Conservation (phyloP, 2,113 vertebrate species). For the Phyllopteryx taeniolatus region DNA sequence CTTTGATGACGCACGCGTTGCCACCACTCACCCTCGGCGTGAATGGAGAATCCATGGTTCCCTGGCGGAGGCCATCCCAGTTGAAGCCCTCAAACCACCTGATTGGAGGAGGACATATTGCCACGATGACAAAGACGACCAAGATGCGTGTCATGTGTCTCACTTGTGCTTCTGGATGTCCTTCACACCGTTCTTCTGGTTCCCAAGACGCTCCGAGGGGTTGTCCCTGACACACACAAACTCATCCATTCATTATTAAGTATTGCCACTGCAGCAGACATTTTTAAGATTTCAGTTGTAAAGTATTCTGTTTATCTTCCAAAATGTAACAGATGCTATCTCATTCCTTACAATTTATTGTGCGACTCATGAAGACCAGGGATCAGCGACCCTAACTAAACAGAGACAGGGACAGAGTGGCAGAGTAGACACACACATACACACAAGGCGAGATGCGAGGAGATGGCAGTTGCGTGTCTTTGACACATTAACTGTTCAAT, state of each 20-base stretch:
- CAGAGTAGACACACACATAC: too few relatives aligned
- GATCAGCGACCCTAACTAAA: too few relatives aligned
- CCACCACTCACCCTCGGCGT: constrained; percentile 55
- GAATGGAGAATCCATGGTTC: constrained; percentile 61
- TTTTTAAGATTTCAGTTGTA: not conserved
- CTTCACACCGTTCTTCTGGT: constrained; percentile 71
- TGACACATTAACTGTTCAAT: too few relatives aligned
- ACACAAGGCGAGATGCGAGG: too few relatives aligned
- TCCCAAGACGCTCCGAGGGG: constrained; percentile 69
- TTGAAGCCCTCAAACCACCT: constrained; percentile 81
- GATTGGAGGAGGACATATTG: constrained; percentile 22
- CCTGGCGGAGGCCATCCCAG: constrained; percentile 73
- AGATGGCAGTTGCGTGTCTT: too few relatives aligned
- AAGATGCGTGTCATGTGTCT: not conserved
- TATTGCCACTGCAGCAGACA: not conserved
- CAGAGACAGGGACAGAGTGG: too few relatives aligned
- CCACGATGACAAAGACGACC: constrained; percentile 9
- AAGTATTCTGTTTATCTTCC: too few relatives aligned
- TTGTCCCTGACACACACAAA: constrained; percentile 59
- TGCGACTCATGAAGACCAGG: too few relatives aligned
- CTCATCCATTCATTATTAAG: not conserved
- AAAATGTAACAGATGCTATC: too few relatives aligned
- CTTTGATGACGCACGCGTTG: not conserved
- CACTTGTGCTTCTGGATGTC: constrained; percentile 79
- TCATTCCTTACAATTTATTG: too few relatives aligned